Evolutionary conservation across 2,888 invertebrate species (phyloP), one percentile per base, ranked within the genome.

Genomic region (Sceliomorpha sp.): DNA sequence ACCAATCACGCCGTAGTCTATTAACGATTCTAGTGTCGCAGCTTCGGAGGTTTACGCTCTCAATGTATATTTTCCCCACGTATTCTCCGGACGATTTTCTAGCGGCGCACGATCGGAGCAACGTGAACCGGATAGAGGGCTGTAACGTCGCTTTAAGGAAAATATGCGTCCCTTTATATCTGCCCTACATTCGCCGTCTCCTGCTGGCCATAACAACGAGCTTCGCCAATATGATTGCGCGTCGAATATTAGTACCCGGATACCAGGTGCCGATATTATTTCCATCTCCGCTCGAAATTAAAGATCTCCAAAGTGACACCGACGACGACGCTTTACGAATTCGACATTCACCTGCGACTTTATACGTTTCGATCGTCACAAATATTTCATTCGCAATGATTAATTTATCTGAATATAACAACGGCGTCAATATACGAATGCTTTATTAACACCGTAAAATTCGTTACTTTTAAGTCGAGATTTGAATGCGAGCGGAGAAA

Each of bases 11-110:
- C n/a, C 36, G 14, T 20, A 26, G 31, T 51, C 32, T 24, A 51
- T 62, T 62, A 37, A 17, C 45, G 9, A n/a, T n/a, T n/a, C n/a
- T n/a, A n/a, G n/a, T n/a, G n/a, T 24, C 14, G 6, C 34, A 50
- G 36, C 44, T 60, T 58, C 14, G 40, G 4, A 58, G 32, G 32
- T 12, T 50, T 36, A 34, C 36, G 50, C 36, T 17, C 37, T 60
- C 44, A 39, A 53, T 59, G 47, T 59, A 36, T 59, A 66, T 66
- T 66, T 66, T 45, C 39, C 24, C 15, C 66, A 59, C 66, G 66
- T 59, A 47, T 45, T 12, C 42, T 32, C 13, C 8, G 20, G 31
- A 53, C 42, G 47, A 47, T 66, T 66, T 66, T 58, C 17, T 44
- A 32, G 26, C 7, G 13, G 34, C 37, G 45, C 15, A 45, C 37